Conservation (phyloP, 2,113 vertebrate species). For the Hydrochoerus hydrochaeris region DNA sequence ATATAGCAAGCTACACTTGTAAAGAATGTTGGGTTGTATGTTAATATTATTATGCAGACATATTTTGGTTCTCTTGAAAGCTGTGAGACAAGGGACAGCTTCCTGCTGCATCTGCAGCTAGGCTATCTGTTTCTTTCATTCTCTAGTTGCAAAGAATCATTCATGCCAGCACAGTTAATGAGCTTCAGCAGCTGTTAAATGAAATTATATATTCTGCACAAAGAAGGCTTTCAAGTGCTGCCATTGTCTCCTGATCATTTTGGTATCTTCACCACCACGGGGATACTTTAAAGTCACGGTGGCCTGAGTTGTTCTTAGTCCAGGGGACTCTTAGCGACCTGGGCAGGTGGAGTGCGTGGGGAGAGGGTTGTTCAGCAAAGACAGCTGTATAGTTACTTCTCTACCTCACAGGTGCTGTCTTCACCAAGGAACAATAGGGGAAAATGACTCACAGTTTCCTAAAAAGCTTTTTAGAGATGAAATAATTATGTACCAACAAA, state of each 20-base stretch:
- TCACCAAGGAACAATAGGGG: neutral
- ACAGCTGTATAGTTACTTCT: neutral
- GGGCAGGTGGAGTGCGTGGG: neutral
- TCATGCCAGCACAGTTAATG: constrained; percentile 72
- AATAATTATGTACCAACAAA: constrained; percentile 18
- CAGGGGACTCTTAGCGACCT: neutral
- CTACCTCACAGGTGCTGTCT: constrained; percentile 43
- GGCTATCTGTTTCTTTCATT: constrained; percentile 67
- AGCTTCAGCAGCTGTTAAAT: constrained; percentile 79
- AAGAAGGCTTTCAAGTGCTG: constrained; percentile 34
- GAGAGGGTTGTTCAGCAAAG: constrained; percentile 2
- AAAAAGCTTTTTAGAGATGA: neutral
- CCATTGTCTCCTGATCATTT: constrained; percentile 49
- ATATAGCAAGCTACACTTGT: constrained; percentile 32
- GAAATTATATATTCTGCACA: constrained; percentile 74
- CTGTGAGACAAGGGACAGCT: constrained; percentile 61
- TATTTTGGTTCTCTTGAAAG: constrained; percentile 67
- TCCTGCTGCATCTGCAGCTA: constrained; percentile 75
- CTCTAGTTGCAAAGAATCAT: constrained; percentile 75
- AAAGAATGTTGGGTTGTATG: constrained; percentile 60
- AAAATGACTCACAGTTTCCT: constrained; percentile 22
- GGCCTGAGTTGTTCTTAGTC: neutral
- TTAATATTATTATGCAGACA: constrained; percentile 56
- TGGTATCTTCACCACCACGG: constrained; percentile 57
- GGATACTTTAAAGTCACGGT: constrained; percentile 2